These are phyloP conservation scores for Psococerastis gibbosa DNA, from an alignment of 2,888 invertebrate genomes.

Conservation along the genomic window DNA sequence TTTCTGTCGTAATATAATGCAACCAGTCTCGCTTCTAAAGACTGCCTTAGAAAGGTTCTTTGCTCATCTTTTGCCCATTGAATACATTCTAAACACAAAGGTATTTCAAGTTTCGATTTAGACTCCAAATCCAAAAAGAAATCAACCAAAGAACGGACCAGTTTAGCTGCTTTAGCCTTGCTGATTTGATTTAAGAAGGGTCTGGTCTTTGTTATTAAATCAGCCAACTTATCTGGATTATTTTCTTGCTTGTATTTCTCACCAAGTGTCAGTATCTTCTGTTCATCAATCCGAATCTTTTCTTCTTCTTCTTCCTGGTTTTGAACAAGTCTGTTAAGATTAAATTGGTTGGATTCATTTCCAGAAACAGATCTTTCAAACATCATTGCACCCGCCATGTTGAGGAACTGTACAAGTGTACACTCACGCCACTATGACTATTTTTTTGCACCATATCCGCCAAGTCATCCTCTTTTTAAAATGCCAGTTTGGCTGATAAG, in stretches of 20 bases:
- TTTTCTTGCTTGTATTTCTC: constrained; percentile 82
- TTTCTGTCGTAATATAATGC: constrained; percentile 87
- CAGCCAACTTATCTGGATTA: constrained; percentile 79
- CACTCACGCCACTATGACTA: too few relatives aligned
- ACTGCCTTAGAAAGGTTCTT: constrained; percentile 90
- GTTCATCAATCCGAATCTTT: constrained; percentile 78
- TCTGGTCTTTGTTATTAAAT: constrained; percentile 84
- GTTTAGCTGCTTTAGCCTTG: constrained; percentile 97
- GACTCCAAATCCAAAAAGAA: constrained; percentile 95
- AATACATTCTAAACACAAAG: constrained; percentile 92
- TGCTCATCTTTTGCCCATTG: constrained; percentile 98
- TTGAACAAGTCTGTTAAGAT: constrained; percentile 27
- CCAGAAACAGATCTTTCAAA: constrained; percentile 64
- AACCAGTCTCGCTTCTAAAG: constrained; percentile 83
- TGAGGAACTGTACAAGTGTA: too few relatives aligned
- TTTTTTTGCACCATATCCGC: too few relatives aligned
- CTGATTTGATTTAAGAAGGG: constrained; percentile 90
- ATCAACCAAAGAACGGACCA: constrained; percentile 92
- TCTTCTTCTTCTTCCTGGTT: constrained; percentile 71
- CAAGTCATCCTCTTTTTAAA: too few relatives aligned
- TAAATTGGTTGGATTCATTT: not conserved
- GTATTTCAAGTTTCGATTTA: constrained; percentile 80
- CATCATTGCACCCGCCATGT: constrained; percentile 81
- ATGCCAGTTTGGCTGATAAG: too few relatives aligned
- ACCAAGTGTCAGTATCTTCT: constrained; percentile 82